These are phyloP conservation scores for Trinorchestia longiramus DNA, from an alignment of 1,140 invertebrate genomes.

Conservation along the genomic window DNA sequence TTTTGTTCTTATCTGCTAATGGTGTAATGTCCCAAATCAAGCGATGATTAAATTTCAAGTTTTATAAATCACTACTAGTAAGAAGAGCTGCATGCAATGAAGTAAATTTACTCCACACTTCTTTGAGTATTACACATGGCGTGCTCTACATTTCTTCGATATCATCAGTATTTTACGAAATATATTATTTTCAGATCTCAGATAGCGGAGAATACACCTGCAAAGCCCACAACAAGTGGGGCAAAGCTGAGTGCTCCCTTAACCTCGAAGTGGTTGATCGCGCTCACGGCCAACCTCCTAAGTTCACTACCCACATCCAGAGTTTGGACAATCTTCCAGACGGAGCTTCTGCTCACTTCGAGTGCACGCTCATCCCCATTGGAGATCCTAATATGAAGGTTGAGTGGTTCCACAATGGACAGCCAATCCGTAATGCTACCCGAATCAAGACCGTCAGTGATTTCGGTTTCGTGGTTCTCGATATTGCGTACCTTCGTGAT, in stretches of 20 bases:
- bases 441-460: slow-evolving; percentile 95
- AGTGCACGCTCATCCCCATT: slow-evolving; percentile 91
- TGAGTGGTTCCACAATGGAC: slow-evolving; percentile 95
- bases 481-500: slow-evolving; percentile 92
- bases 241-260: slow-evolving; percentile 86
- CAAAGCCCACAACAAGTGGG: slow-evolving; percentile 88
- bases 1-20: neutral
- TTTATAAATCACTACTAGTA: neutral
- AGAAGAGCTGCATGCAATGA: neutral
- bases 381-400: slow-evolving; percentile 93
- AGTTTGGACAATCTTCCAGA: slow-evolving; percentile 88
- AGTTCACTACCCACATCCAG: slow-evolving; percentile 89
- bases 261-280: slow-evolving; percentile 87
- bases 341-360: slow-evolving; percentile 91
- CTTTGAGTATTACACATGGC: neutral
- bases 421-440: slow-evolving; percentile 87
- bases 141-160: neutral
- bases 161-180: neutral
- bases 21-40: neutral
- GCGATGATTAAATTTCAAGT: neutral
- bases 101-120: neutral
- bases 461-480: slow-evolving; percentile 95
- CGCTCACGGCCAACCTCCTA: slow-evolving; percentile 85
- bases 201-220: slow-evolving; percentile 91
- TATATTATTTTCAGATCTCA: slow-evolving; percentile 76